Conservation (phyloP, 1,140 invertebrate genomes). For the Drosophila oshimai region DNA sequence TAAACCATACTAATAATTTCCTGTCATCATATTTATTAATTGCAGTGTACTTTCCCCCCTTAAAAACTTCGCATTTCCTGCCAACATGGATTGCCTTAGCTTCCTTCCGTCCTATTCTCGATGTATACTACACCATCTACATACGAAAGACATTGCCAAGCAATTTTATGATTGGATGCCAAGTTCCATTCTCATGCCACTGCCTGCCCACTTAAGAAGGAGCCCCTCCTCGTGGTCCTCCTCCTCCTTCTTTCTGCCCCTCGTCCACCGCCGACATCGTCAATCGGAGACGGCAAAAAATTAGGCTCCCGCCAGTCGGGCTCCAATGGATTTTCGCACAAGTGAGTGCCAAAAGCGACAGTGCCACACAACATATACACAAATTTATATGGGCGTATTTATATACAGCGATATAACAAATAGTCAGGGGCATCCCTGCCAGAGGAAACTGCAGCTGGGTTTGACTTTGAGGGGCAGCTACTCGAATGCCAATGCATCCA, state of each 20-base stretch:
- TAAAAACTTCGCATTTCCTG: constrained; percentile 49
- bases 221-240: constrained; percentile 9
- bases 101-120: constrained; percentile 35
- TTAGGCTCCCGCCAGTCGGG: constrained; percentile 78
- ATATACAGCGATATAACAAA: constrained; percentile 37
- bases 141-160: constrained; percentile 65
- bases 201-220: constrained; percentile 32
- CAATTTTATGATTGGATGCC: constrained; percentile 76
- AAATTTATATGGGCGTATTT: constrained; percentile 21
- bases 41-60: constrained; percentile 3
- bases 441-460: constrained; percentile 12
- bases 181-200: constrained; percentile 39
- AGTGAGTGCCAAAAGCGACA: constrained; percentile 77
- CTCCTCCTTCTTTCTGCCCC: background rate
- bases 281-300: constrained; percentile 67
- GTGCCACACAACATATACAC: constrained; percentile 21
- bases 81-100: constrained; percentile 20
- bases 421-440: constrained; percentile 34
- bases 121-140: constrained; percentile 17
- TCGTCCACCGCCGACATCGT: constrained; percentile 13
- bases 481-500: constrained; percentile 67
- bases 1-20: background rate
- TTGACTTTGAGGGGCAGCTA: constrained; percentile 47
- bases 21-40: background rate
- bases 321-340: constrained; percentile 79